These are phyloP conservation scores for Hypercompe scribonia DNA, from an alignment of 2,888 invertebrate genomes.

Conservation along the genomic window DNA sequence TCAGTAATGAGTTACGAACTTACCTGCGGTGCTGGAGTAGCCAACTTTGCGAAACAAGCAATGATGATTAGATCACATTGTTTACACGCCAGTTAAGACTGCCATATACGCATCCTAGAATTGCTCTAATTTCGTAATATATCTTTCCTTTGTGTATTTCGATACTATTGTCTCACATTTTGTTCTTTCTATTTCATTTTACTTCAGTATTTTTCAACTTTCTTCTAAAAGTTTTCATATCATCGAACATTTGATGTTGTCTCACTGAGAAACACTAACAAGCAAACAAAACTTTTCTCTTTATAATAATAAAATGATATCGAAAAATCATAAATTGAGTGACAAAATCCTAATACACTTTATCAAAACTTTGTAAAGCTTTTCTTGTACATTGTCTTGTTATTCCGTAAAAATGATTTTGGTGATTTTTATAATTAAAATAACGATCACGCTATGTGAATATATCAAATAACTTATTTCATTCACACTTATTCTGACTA, in stretches of 20 bases:
- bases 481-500: too few species aligned
- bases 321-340: conserved; percentile 17
- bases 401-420: neutral
- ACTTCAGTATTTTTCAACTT: conserved; percentile 2
- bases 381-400: neutral
- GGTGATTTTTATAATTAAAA: neutral
- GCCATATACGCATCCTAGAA: conserved; percentile 17
- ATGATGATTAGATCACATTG: conserved; percentile 36
- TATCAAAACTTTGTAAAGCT: conserved; percentile 3
- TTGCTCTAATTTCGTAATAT: conserved; percentile 8
- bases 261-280: conserved; percentile 11
- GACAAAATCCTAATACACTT: conserved; percentile 13
- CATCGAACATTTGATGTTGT: conserved; percentile 9
- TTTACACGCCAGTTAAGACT: conserved; percentile 32
- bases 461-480: neutral
- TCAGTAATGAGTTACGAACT: conserved; percentile 57
- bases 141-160: neutral
- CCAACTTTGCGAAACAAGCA: conserved; percentile 33
- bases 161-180: conserved; percentile 2
- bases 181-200: conserved; percentile 10
- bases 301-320: conserved; percentile 13
- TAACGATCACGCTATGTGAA: neutral
- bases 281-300: conserved; percentile 19
- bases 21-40: conserved; percentile 39
- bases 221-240: conserved; percentile 12